Base-by-base conservation (phyloP, 2,113 vertebrate species). In the Strix uralensis region DNA sequence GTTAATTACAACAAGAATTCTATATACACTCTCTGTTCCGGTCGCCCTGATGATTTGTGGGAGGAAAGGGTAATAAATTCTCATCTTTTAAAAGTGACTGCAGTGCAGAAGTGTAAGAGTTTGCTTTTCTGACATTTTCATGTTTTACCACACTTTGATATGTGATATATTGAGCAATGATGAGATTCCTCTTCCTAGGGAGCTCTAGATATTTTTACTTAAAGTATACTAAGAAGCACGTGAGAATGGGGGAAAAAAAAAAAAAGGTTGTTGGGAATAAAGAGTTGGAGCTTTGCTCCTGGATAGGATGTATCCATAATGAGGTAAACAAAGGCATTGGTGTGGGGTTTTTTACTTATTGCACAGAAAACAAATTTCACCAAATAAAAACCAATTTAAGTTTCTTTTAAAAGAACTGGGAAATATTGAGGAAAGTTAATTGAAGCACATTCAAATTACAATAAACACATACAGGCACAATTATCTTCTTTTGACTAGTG, bases 361-460 rank as follows among this genome's bases (percentile, higher is more conserved):
- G 96, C 91, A 94, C 34, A 90, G 97, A 97, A 98, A 98, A 98
- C 91, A 98, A 96, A 96, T 98, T 97, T 98, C 94, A 96, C 96
- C 95, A 97, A 97, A 98, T 96, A 97, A 97, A 97, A 97, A 96
- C 96, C 96, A 97, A 98, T 98, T 98, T 98, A 98, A 97, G 97
- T 98, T 98, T 98, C 96, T 97, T 97, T 97, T 97, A 92, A 96
- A 97, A 94, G 97, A 98, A 97, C 91, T 96, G 86, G 95, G 95
- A 98, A 98, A 98, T 97, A 98, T 97, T 98, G 97, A 97, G 97
- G 95, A 92, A 98, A 98, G 98, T 98, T 98, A 98, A 98, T 98
- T 98, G 97, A 97, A 98, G 97, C 96, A 94, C 97, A 98, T 98
- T 98, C 95, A 94, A 96, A 98, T 96, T 96, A 97, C 98, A 98